Conservation (phyloP, 2,888 invertebrate species). For the Lepas anatifera region DNA sequence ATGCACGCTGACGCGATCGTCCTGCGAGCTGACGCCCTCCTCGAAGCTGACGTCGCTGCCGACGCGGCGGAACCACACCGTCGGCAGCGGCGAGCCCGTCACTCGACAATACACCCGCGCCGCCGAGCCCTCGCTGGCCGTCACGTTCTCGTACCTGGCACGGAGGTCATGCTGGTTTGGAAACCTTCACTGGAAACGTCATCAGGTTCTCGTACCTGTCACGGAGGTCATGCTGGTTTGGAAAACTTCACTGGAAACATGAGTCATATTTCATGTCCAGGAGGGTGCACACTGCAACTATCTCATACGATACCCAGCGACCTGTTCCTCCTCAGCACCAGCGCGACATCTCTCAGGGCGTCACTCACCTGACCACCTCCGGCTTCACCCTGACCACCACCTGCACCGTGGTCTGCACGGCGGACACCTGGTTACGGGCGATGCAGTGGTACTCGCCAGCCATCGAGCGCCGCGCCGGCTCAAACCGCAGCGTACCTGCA, state of each 20-base stretch:
- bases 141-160: not conserved
- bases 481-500: slow-evolving; percentile 55
- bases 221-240: no score
- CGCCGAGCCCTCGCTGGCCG: not conserved
- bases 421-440: not conserved
- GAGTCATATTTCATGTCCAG: no score
- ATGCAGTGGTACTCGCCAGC: slow-evolving; percentile 63
- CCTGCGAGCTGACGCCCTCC: not conserved
- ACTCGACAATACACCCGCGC: not conserved
- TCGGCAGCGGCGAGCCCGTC: not conserved
- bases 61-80: not conserved
- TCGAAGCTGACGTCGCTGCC: not conserved
- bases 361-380: not conserved
- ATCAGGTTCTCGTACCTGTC: no score
- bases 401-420: not conserved
- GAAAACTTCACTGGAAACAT: no score
- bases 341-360: no score
- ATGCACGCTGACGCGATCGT: not conserved
- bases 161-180: not conserved
- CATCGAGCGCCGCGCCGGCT: slow-evolving; percentile 60
- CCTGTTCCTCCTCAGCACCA: no score
- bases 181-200: no score
- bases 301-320: no score
- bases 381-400: not conserved
- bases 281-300: no score